phyloP scores from a whole-genome alignment of 1,140 invertebrate species.

The Mactra quadrangularis region DNA sequence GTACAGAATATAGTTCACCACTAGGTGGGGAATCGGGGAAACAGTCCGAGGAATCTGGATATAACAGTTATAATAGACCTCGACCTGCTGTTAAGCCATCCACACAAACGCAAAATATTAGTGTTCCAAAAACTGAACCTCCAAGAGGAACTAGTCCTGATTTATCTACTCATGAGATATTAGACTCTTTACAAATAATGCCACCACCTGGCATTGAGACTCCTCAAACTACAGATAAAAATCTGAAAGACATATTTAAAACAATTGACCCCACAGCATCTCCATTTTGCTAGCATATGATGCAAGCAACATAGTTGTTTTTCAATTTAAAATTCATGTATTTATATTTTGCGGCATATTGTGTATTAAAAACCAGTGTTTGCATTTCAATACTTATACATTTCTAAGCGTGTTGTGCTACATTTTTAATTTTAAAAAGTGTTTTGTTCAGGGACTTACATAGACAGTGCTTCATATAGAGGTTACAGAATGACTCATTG shows the following conservation, averaged over 20 bases:
- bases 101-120: conserved; percentile 48
- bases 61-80: conserved; percentile 78
- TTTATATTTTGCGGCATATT: no score
- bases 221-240: conserved; percentile 67
- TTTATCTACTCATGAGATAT: conserved; percentile 35
- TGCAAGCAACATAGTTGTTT: no score
- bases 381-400: no score
- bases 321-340: no score
- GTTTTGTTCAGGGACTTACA: no score
- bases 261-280: conserved; percentile 83
- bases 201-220: conserved; percentile 54
- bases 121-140: conserved; percentile 27
- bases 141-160: conserved; percentile 21
- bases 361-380: no score
- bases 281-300: conserved; percentile 79
- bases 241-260: conserved; percentile 81
- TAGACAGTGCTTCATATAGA: no score
- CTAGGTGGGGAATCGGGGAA: conserved; percentile 69
- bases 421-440: no score
- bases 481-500: no score
- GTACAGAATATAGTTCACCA: conserved; percentile 80
- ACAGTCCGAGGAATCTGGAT: conserved; percentile 64
- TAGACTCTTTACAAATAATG: conserved; percentile 67
- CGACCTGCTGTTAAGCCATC: conserved; percentile 45
- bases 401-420: no score